A percentile compares a stretch with the other conserved stretches of the same genome.
Conservation (phyloP, 2,113 vertebrate genomes). For the Myrmecophaga tridactyla region DNA sequence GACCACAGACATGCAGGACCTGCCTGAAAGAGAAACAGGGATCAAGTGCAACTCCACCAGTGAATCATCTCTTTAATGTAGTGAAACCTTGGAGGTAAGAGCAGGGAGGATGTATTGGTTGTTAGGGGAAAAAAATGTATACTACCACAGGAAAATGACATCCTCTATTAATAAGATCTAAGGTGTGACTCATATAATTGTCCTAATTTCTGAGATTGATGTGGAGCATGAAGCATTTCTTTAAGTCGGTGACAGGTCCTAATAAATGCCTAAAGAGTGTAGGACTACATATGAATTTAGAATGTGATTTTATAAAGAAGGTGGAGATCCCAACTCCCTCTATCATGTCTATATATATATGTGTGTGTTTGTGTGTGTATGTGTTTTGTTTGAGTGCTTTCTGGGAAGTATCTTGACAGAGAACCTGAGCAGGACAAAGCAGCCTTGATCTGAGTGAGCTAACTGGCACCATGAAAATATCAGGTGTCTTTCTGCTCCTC, state of each 20-base stretch:
- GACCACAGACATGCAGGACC: constrained; percentile 30
- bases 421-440: constrained; percentile 24
- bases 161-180: constrained; percentile 66
- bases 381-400: constrained; percentile 49
- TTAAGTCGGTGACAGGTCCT: constrained; percentile 47
- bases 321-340: constrained; percentile 77
- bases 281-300: constrained; percentile 74
- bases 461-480: constrained; percentile 80
- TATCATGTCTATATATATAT: constrained; percentile 53
- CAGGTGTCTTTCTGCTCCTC: constrained; percentile 79
- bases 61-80: constrained; percentile 70
- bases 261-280: constrained; percentile 70
- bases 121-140: constrained; percentile 64
- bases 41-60: not conserved
- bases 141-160: constrained; percentile 57
- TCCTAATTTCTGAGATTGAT: constrained; percentile 81
- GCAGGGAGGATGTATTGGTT: constrained; percentile 21
- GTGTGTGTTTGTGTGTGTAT: not conserved
- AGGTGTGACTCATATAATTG: constrained; percentile 82
- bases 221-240: constrained; percentile 79
- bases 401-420: constrained; percentile 58
- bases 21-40: constrained; percentile 7
- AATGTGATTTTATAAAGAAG: constrained; percentile 82
- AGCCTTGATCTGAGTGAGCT: constrained; percentile 60
- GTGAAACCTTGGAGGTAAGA: constrained; percentile 20